These are phyloP conservation scores for Misgurnus mizolepis DNA, from an alignment of 2,113 vertebrate genomes.

Conservation along the genomic window DNA sequence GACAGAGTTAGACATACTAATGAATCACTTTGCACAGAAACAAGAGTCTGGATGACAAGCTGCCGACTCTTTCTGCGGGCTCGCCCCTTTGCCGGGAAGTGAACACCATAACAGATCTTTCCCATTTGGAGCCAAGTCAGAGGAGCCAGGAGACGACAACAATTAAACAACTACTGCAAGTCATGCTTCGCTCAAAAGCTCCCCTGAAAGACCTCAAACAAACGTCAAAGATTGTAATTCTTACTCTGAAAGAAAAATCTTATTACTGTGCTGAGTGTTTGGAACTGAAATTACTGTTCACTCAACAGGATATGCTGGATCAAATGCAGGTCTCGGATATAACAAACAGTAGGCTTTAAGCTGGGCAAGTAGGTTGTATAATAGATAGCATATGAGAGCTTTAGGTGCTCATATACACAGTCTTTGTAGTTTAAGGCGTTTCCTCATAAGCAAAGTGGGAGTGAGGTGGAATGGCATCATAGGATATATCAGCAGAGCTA, in stretches of 20 bases:
- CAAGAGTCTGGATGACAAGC: slow-evolving; percentile 42
- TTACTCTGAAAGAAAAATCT: slow-evolving; percentile 31
- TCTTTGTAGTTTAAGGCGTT: slow-evolving; percentile 4
- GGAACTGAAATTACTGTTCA: slow-evolving; percentile 26
- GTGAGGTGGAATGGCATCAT: neutral
- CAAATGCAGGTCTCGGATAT: slow-evolving; percentile 13
- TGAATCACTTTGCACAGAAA: slow-evolving; percentile 49
- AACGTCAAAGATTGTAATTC: slow-evolving; percentile 34
- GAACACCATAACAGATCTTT: slow-evolving; percentile 44
- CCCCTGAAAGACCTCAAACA: slow-evolving; percentile 43
- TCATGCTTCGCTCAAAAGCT: slow-evolving; percentile 37
- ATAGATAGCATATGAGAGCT: neutral
- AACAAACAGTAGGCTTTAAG: slow-evolving; percentile 13
- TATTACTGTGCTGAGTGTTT: slow-evolving; percentile 32
- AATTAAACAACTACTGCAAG: slow-evolving; percentile 49
- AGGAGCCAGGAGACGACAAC: slow-evolving; percentile 37
- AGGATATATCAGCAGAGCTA: neutral
- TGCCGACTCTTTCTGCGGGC: slow-evolving; percentile 32
- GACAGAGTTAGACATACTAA: slow-evolving; percentile 19
- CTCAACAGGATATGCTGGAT: neutral
- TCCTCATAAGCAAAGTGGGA: slow-evolving; percentile 15
- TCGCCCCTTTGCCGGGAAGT: slow-evolving; percentile 45
- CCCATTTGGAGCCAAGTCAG: slow-evolving; percentile 17
- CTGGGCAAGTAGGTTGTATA: neutral
- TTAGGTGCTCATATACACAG: neutral